Evolutionary conservation across 2,797 vertebrate species (phyloP).

Genomic region (Sciurus carolinensis): DNA sequence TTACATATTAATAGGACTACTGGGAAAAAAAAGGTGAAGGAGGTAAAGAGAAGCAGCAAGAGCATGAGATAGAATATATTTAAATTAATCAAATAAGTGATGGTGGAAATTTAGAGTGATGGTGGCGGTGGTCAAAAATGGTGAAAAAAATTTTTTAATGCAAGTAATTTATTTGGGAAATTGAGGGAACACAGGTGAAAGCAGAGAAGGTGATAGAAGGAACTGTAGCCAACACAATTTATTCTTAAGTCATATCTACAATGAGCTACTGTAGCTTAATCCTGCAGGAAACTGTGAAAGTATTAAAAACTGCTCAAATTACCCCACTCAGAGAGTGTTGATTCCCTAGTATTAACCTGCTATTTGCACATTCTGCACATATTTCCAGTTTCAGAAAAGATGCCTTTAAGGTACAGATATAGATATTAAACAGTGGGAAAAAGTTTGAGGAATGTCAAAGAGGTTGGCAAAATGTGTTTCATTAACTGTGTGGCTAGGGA

Average conservation of each 20-base stretch:
- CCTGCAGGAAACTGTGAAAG: neutral
- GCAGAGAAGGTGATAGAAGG: neutral
- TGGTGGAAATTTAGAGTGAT: neutral
- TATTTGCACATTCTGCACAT: too few species aligned
- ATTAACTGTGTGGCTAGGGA: neutral
- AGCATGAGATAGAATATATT: neutral
- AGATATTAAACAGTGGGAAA: too few species aligned
- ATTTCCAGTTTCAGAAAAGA: neutral
- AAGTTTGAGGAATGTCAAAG: neutral
- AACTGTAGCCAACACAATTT: neutral
- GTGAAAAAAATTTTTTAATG: neutral
- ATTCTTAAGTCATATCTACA: neutral
- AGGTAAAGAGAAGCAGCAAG: neutral
- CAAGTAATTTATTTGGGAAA: neutral
- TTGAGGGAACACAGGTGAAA: neutral
- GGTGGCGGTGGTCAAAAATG: neutral
- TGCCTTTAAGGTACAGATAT: neutral
- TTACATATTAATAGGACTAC: neutral
- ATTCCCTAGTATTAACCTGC: neutral
- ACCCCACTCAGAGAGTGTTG: neutral
- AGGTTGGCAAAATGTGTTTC: neutral
- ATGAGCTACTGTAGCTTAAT: neutral
- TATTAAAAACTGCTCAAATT: neutral
- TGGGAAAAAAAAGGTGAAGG: neutral
- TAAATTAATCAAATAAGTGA: conserved; percentile 1